Conservation (phyloP, 2,113 vertebrate genomes). For the Rattus norvegicus region DNA sequence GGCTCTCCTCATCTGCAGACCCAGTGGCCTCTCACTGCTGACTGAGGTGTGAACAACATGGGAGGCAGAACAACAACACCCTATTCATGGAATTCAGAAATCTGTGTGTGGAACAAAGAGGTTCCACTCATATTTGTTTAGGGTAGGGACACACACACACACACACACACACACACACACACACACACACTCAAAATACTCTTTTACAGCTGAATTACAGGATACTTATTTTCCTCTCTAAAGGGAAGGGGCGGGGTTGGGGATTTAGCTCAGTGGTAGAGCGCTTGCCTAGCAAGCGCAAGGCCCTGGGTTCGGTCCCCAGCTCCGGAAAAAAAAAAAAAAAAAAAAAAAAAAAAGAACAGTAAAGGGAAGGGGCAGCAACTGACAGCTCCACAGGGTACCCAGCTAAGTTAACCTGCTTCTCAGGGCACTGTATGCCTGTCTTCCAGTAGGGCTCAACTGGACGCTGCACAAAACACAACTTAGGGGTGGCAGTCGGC, state of each 20-base stretch:
- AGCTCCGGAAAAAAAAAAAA: no score
- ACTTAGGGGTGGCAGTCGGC: fast-evolving
- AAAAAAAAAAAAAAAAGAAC: no score
- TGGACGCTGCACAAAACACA: not conserved
- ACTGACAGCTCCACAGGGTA: not conserved
- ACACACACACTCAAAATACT: not conserved
- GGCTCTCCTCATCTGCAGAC: not conserved
- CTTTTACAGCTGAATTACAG: not conserved
- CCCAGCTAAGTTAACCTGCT: not conserved
- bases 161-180: no score
- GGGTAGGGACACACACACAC: no score
- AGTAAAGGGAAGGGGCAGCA: not conserved
- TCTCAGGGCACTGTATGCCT: not conserved
- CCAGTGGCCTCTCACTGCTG: not conserved
- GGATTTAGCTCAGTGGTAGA: no score
- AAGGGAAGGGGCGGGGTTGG: not conserved
- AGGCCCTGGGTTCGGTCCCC: no score
- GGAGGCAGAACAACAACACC: not conserved
- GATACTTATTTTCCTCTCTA: not conserved
- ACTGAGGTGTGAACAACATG: not conserved
- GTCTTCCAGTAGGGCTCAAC: not conserved
- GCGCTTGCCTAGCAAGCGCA: no score
- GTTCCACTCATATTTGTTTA: not conserved
- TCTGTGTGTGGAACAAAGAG: not conserved
- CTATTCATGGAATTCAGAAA: not conserved